Conservation (phyloP, 2,888 invertebrate species). For the Branchipolynoe longqiensis region DNA sequence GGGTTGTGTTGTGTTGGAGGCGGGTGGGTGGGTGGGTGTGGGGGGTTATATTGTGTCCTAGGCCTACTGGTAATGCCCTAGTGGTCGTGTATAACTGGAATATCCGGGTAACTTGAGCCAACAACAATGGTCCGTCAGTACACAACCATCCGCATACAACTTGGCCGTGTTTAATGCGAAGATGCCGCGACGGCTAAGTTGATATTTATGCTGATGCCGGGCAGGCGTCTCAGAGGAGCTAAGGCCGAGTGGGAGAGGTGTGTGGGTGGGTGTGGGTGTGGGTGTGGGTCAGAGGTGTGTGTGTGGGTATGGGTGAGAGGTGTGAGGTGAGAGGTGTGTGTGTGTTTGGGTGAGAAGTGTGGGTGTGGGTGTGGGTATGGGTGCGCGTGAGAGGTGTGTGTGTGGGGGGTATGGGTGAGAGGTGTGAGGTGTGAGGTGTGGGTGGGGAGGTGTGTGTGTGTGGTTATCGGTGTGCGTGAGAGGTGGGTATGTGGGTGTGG, state of each 20-base stretch:
- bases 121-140: no score
- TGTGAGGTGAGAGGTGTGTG: neutral
- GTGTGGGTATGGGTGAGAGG: neutral
- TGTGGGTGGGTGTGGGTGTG: neutral
- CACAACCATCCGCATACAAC: no score
- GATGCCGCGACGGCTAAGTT: neutral
- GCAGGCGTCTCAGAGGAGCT: neutral
- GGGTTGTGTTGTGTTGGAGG: no score
- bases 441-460: neutral
- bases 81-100: no score
- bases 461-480: neutral
- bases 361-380: neutral
- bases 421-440: no score
- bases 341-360: neutral
- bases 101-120: no score
- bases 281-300: neutral
- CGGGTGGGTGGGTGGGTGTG: no score
- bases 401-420: no score
- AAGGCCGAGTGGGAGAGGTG: neutral
- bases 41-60: no score
- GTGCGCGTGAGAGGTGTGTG: neutral
- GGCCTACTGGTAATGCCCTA: no score
- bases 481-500: neutral
- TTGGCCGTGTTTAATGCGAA: neutral
- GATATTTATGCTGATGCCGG: constrained; percentile 8